These are phyloP conservation scores for Agrilus planipennis DNA, from an alignment of 1,140 invertebrate species.

Conservation along the genomic window DNA sequence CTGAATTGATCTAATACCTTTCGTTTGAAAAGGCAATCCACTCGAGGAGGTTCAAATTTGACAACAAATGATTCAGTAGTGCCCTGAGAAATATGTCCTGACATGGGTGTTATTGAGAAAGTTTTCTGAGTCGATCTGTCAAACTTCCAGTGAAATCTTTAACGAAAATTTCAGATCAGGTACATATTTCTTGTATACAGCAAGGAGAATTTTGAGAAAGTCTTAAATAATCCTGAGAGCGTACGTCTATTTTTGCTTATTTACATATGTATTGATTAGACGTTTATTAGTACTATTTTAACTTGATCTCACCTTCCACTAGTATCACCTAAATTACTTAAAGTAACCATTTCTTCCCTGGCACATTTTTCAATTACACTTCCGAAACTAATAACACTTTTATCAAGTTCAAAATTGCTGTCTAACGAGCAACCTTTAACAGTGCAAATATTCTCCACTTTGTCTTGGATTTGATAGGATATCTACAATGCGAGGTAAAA, in stretches of 20 bases:
- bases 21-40: constrained; percentile 14
- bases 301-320: constrained; percentile 27
- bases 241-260: constrained; percentile 3
- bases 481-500: constrained; percentile 15
- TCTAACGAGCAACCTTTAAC: constrained; percentile 29
- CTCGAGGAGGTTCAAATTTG: constrained; percentile 26
- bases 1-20: constrained; percentile 8
- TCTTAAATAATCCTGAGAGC: too few species aligned
- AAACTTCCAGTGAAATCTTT: constrained; percentile 32
- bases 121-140: constrained; percentile 15
- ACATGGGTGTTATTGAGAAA: constrained; percentile 29
- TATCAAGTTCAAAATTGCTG: constrained; percentile 29
- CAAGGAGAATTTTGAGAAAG: too few species aligned
- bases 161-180: constrained; percentile 4
- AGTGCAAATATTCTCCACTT: constrained; percentile 24
- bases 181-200: too few species aligned
- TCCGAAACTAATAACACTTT: constrained; percentile 28
- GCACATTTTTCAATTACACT: constrained; percentile 25
- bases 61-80: constrained; percentile 29
- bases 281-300: not conserved
- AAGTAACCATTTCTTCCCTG: constrained; percentile 19
- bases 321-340: constrained; percentile 35
- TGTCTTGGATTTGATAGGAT: constrained; percentile 23
- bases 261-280: constrained; percentile 2
- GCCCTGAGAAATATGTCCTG: constrained; percentile 33